Evolutionary conservation across 2,888 invertebrate genomes (phyloP), one percentile per base, ranked within the genome.

Genomic region (Ormyrus nitidulus): DNA sequence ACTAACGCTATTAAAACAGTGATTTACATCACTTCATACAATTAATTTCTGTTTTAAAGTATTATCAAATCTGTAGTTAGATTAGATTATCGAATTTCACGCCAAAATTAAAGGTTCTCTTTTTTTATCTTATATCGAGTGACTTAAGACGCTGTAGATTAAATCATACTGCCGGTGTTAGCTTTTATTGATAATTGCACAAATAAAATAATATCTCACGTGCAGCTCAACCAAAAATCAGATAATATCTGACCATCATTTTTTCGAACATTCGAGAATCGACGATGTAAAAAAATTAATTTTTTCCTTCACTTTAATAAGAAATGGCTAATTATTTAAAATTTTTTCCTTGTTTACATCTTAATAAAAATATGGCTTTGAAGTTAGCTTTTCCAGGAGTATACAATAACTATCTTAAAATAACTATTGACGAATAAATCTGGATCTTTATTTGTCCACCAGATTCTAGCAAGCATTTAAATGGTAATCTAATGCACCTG

Each of bases 51-150:
- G 19, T 19, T 19, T 19, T 19, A 44, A 69, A 13, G n/a, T 44
- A 44, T 51, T 51, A 49, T 64, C 44, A 44, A 71, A 44, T n/a
- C 6, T 56, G n/a, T 66, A 7, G 48, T 46, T 69, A 6, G 49
- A 77, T 77, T 70, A 51, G 58, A 71, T 77, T 58, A 65, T 65
- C 10, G 4, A 62, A 48, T 53, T 76, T 69, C 13, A 68, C 7
- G 44, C 5, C 62, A 58, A 70, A n/a, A 7, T 77, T 68, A 53
- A 64, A 49, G 34, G 34, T 19, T 56, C 49, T n/a, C n/a, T n/a
- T 19, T n/a, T 66, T 56, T 58, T 65, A 10, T 59, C 19, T 69
- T 71, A 58, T 58, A 65, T 77, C 48, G 54, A 64, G 62, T 56
- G 34, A 58, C 64, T 77, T 56, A 64, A 64, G 58, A 66, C 34